Evolutionary conservation across 2,888 invertebrate genomes (phyloP).

Genomic region (Agrilus cyanescens): DNA sequence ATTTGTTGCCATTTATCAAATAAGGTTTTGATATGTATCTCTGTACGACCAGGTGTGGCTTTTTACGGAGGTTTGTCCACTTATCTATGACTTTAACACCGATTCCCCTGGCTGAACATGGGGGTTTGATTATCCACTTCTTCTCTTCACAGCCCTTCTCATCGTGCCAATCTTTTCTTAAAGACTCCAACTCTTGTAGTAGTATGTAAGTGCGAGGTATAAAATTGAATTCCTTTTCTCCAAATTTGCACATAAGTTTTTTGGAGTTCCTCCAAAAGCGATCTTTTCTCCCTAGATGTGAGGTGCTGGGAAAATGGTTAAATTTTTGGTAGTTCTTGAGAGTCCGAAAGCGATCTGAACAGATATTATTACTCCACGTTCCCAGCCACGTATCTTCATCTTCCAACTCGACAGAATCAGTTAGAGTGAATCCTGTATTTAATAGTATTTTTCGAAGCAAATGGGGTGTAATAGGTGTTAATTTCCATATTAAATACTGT

Average conservation of each 20-base stretch:
- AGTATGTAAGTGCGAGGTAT: conserved; percentile 88
- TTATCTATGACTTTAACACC: conserved; percentile 92
- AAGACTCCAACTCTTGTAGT: conserved; percentile 69
- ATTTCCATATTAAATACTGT: conserved; percentile 82
- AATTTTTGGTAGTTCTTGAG: conserved; percentile 86
- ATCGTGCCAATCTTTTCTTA: conserved; percentile 67
- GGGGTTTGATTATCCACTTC: conserved; percentile 95
- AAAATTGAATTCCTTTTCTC: conserved; percentile 70
- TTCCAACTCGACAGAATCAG: conserved; percentile 37
- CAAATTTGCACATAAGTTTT: conserved; percentile 45
- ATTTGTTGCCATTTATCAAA: conserved; percentile 89
- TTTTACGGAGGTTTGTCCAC: conserved; percentile 88
- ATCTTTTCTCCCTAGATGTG: conserved; percentile 94
- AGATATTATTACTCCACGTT: conserved; percentile 97
- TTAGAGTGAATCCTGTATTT: conserved; percentile 75
- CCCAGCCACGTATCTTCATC: conserved; percentile 87
- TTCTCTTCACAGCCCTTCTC: conserved; percentile 52
- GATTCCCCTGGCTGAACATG: conserved; percentile 91
- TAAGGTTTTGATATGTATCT: conserved; percentile 72
- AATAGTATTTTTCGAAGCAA: conserved; percentile 77
- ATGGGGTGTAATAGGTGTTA: conserved; percentile 87
- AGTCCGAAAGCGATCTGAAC: conserved; percentile 73
- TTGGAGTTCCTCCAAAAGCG: conserved; percentile 82
- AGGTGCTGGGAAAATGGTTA: conserved; percentile 96
- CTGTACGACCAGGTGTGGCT: conserved; percentile 83